These are phyloP conservation scores for Betta splendens DNA, from an alignment of 2,797 vertebrate genomes.

Conservation along the genomic window DNA sequence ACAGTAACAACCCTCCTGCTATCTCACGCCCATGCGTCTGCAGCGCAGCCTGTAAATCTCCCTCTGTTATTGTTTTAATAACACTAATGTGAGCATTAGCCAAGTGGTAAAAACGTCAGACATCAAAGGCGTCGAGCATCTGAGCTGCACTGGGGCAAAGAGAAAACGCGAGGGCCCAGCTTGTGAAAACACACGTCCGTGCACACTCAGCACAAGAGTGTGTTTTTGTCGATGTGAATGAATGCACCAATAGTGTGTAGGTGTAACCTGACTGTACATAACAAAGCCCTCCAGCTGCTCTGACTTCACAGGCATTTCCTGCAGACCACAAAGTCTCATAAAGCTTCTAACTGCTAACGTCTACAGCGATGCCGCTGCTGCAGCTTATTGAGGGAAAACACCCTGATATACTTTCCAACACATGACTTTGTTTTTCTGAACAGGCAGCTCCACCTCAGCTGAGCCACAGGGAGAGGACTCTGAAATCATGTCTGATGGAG, in stretches of 20 bases:
- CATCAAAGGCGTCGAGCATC: conserved; percentile 59
- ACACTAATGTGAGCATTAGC: conserved; percentile 68
- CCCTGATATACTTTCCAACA: conserved; percentile 71
- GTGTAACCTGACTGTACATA: conserved; percentile 61
- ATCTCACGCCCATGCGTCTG: conserved; percentile 69
- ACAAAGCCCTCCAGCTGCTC: conserved; percentile 73
- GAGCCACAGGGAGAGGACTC: conserved; percentile 26
- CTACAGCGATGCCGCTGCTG: conserved; percentile 57
- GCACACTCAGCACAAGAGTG: conserved; percentile 71
- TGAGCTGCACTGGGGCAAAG: conserved; percentile 58
- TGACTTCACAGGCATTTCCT: conserved; percentile 67
- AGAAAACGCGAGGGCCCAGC: conserved; percentile 58
- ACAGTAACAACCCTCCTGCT: conserved; percentile 56
- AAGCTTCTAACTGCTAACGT: conserved; percentile 64
- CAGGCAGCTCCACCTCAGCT: conserved; percentile 62
- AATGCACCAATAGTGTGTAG: conserved; percentile 35
- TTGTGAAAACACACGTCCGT: conserved; percentile 71
- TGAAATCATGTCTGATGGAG: conserved; percentile 57
- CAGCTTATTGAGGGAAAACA: conserved; percentile 72
- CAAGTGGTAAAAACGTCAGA: conserved; percentile 59
- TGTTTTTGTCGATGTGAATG: conserved; percentile 15
- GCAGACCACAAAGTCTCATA: conserved; percentile 75
- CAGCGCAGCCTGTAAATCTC: conserved; percentile 65
- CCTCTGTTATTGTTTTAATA: conserved; percentile 72
- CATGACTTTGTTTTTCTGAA: conserved; percentile 66